A percentile compares a stretch with the other conserved stretches of the same genome.
Evolutionary conservation across 2,113 vertebrate species (phyloP).

Genomic region (Microtus montanus): DNA sequence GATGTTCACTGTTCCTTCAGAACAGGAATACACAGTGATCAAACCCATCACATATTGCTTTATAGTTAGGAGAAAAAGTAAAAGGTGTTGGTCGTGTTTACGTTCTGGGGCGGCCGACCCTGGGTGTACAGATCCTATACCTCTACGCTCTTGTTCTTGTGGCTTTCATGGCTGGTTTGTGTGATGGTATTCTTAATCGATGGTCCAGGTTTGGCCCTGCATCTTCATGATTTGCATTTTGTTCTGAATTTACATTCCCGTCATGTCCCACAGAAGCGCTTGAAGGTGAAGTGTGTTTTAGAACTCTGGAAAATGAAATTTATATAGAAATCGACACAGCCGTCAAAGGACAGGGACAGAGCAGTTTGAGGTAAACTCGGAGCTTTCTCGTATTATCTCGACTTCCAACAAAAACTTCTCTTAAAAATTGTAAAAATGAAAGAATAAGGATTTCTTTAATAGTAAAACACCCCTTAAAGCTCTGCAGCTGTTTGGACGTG

Average conservation of each 20-base stretch:
- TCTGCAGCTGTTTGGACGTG: constrained; percentile 46
- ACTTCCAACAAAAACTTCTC: background rate
- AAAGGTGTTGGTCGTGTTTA: constrained; percentile 35
- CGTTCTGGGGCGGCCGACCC: constrained; percentile 26
- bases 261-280: background rate
- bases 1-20: constrained; percentile 45
- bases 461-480: constrained; percentile 46
- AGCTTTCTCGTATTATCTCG: constrained; percentile 45
- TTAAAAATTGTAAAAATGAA: constrained; percentile 50
- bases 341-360: constrained; percentile 2
- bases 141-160: constrained; percentile 16
- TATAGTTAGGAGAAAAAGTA: constrained; percentile 41
- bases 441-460: constrained; percentile 55
- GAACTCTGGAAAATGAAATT: constrained; percentile 65
- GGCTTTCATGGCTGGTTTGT: constrained; percentile 35
- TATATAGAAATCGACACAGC: constrained; percentile 38
- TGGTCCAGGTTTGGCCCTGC: constrained; percentile 64
- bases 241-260: background rate
- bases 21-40: constrained; percentile 11
- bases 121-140: background rate
- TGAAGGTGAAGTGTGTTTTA: constrained; percentile 64
- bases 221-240: constrained; percentile 35
- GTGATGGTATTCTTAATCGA: constrained; percentile 55
- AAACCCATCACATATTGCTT: constrained; percentile 45
- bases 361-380: constrained; percentile 11